Evolutionary conservation across 2,888 invertebrate species (phyloP).

Genomic region (Drosophila atripex): DNA sequence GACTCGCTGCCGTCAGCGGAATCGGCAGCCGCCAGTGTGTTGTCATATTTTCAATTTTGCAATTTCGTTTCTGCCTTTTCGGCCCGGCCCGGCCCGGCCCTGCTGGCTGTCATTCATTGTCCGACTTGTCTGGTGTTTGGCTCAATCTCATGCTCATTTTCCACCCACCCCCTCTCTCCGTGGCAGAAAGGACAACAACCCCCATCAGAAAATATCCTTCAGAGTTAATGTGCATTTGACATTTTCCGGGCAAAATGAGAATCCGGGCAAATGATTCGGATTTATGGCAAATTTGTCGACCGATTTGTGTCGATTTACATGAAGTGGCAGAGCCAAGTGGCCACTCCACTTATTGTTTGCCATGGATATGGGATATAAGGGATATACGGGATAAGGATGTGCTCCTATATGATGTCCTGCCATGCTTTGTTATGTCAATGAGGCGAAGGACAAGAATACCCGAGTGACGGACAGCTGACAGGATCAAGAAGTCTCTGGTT

Average conservation of each 20-base stretch:
- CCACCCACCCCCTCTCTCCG: conserved; percentile 23
- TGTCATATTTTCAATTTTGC: conserved; percentile 76
- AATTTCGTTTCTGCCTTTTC: conserved; percentile 42
- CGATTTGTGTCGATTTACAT: conserved; percentile 78
- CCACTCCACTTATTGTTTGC: conserved; percentile 52
- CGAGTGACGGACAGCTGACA: conserved; percentile 6
- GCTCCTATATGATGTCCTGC: not conserved
- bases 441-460: not conserved
- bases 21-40: conserved; percentile 22
- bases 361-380: not conserved
- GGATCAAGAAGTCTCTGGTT: not conserved
- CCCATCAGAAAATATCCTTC: conserved; percentile 59
- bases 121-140: conserved; percentile 47
- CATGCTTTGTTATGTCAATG: conserved; percentile 25
- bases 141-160: conserved; percentile 30
- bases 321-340: conserved; percentile 78
- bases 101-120: conserved; percentile 30
- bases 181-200: conserved; percentile 7
- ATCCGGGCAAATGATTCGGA: conserved; percentile 77
- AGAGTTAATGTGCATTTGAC: conserved; percentile 76
- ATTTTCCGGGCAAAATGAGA: conserved; percentile 72
- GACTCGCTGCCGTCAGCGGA: conserved; percentile 29
- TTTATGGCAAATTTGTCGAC: conserved; percentile 76
- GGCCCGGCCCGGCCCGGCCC: no score
- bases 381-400: not conserved